Evolutionary conservation across 2,113 vertebrate genomes (phyloP).

Genomic region (Perccottus glenii): DNA sequence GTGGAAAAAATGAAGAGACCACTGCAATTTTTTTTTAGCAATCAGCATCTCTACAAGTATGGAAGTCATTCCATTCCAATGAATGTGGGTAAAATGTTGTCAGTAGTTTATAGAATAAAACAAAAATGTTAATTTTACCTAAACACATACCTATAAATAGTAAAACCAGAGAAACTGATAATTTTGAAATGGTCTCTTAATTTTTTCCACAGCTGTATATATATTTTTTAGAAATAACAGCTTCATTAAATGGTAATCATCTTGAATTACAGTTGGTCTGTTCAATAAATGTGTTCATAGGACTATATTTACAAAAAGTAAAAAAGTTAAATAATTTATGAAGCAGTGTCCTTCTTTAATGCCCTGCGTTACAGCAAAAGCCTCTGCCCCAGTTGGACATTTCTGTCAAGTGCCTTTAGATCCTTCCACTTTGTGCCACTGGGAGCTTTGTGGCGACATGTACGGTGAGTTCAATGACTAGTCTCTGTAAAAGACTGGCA

Average conservation of each 20-base stretch:
- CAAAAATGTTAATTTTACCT: too few species aligned
- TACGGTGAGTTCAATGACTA: neutral
- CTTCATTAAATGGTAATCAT: neutral
- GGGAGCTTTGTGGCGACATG: conserved; percentile 1
- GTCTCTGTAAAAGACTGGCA: neutral
- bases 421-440: neutral
- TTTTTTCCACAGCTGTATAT: too few species aligned
- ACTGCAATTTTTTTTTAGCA: too few species aligned
- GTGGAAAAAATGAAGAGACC: too few species aligned
- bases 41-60: too few species aligned
- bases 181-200: too few species aligned
- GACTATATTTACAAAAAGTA: conserved; percentile 1
- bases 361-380: conserved; percentile 14
- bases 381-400: conserved; percentile 14
- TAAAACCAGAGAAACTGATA: too few species aligned
- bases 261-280: neutral
- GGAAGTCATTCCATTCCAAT: too few species aligned
- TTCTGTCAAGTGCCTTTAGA: conserved; percentile 40
- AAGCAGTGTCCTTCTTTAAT: conserved; percentile 2
- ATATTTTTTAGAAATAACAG: neutral
- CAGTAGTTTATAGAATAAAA: too few species aligned
- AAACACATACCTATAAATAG: too few species aligned
- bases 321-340: neutral
- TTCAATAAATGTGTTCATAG: neutral
- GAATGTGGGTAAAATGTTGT: too few species aligned